Base-by-base conservation (phyloP, 92 coral and sea anemone genomes). In the Epizoanthus stellaris region DNA sequence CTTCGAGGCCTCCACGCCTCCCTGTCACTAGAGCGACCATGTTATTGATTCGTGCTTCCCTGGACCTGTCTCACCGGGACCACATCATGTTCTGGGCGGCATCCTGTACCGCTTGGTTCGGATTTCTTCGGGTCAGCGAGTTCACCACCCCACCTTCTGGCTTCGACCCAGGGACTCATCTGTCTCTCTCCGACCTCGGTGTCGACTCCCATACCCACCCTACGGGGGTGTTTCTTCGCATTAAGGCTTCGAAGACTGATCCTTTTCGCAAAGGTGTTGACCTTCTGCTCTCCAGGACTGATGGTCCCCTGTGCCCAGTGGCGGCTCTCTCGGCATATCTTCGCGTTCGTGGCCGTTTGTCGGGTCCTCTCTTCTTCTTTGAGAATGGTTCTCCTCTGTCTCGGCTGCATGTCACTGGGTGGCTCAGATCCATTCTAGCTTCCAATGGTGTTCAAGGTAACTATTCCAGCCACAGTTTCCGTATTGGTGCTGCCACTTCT, bases 281-380 rank as follows among this genome's bases (percentile, higher is more conserved):
- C 60, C 86, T 82, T 45, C 73, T 80, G 9, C 13, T 83, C 15
- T 76, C 84, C 6, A 54, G 57, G 5, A 63, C 73, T 20, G 53
- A 57, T 62, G 77, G 81, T 14, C 52, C 20, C 5, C 23, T 86
- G 4, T 90, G 90, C 19, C 87, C 93, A 2, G 90, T 90, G 13
- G 9, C 13, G 6, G 93, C 93, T 19, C 21, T 90, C 70, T 70
- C 81, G 38, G 40, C 16, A 17, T 90, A 90, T 60, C 83, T 87
- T 16, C 13, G 58, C 12, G 12, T 19, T 13, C 76, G 88, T 38
- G 53, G 77, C 16, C 17, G 61, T 23, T 40, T 79, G n/a, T 36
- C 58, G 9, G 90, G 93, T 40, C 93, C 90, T 12, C 87, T 86
- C 16, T 90, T 90, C 80, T 34, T 60, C 15, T 80, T 68, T 42